These are phyloP conservation scores for Drosophila multiciliata DNA, from an alignment of 2,888 invertebrate genomes.

Conservation along the genomic window DNA sequence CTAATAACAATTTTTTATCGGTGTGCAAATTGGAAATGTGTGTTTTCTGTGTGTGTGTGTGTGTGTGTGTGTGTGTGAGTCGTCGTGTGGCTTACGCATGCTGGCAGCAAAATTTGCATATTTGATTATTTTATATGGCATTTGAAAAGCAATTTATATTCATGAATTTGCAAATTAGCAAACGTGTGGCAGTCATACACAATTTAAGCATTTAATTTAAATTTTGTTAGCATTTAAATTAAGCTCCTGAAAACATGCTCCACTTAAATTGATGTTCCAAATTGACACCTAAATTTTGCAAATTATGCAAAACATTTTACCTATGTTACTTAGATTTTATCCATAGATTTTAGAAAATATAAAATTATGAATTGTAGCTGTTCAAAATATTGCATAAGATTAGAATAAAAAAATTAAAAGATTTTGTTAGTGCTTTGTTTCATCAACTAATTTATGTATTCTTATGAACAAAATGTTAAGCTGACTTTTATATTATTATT, in stretches of 20 bases:
- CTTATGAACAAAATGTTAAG: neutral
- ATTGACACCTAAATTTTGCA: neutral
- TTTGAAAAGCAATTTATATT: conserved; percentile 75
- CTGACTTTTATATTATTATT: neutral
- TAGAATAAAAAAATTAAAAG: neutral
- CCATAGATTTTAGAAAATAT: neutral
- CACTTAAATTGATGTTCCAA: neutral
- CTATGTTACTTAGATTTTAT: neutral
- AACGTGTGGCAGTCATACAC: conserved; percentile 46
- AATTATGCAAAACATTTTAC: neutral
- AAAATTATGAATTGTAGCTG: too few relatives aligned
- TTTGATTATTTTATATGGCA: conserved; percentile 76
- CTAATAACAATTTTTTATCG: conserved; percentile 52
- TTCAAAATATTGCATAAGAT: neutral
- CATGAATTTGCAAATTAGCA: conserved; percentile 72
- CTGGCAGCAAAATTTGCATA: conserved; percentile 61
- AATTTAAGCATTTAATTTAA: conserved; percentile 37
- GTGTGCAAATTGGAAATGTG: conserved; percentile 37
- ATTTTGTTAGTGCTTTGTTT: neutral
- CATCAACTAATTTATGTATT: neutral
- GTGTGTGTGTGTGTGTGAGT: conserved; percentile 19
- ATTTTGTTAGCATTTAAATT: conserved; percentile 5
- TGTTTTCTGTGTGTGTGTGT: neutral
- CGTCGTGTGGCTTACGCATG: conserved; percentile 16
- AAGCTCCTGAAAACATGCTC: conserved; percentile 5